Evolutionary conservation across 2,888 invertebrate species (phyloP).

Genomic region (Belgica antarctica): DNA sequence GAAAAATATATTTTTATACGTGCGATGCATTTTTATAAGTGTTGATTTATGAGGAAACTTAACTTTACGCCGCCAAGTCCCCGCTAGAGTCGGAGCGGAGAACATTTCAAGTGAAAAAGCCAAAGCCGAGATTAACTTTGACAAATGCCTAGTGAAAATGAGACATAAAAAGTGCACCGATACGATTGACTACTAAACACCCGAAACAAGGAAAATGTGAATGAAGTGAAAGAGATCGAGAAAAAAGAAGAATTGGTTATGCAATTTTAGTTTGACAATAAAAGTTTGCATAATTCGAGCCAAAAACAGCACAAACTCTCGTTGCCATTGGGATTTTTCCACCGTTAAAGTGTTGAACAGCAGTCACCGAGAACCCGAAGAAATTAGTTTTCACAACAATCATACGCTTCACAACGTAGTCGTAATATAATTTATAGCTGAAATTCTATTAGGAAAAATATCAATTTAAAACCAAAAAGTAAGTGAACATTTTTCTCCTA

Average conservation of each 20-base stretch:
- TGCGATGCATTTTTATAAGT: constrained; percentile 33
- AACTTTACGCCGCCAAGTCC: not conserved
- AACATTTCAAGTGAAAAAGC: constrained; percentile 2
- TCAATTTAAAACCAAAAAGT: constrained; percentile 34
- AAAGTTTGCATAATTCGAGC: not conserved
- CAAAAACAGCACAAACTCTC: not conserved
- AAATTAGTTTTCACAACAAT: constrained; percentile 19
- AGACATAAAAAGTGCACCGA: constrained; percentile 37
- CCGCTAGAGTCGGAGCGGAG: not conserved
- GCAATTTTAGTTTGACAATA: constrained; percentile 8
- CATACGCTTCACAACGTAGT: constrained; percentile 28
- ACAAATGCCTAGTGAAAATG: constrained; percentile 1
- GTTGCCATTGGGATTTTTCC: constrained; percentile 12
- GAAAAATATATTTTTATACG: constrained; percentile 32
- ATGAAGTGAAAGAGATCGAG: constrained; percentile 30
- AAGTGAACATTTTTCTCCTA: constrained; percentile 18
- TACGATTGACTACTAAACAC: not conserved
- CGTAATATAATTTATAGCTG: constrained; percentile 28
- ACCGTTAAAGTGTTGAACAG: not conserved
- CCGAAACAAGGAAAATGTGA: constrained; percentile 37
- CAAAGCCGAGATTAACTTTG: constrained; percentile 8
- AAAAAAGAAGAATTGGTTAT: constrained; percentile 32
- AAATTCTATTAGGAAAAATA: constrained; percentile 33
- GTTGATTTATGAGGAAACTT: constrained; percentile 13
- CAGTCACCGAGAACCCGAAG: not conserved